Evolutionary conservation across 2,797 vertebrate species (phyloP), one percentile per base, ranked within the genome.

Genomic region (Pipistrellus nathusii): DNA sequence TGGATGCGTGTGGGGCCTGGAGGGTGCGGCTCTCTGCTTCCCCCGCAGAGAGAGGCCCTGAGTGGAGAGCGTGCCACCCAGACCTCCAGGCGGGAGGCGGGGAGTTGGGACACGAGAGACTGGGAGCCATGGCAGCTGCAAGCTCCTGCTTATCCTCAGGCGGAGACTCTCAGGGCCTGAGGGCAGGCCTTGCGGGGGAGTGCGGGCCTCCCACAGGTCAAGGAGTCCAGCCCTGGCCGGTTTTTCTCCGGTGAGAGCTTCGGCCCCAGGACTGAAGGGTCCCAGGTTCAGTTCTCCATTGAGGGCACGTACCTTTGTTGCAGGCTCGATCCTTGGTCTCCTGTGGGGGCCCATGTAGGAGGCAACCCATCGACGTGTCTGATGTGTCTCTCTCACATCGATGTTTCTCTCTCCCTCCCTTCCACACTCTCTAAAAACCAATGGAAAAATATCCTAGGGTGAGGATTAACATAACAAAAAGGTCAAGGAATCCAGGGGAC

Each of bases 181-280:
- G 15, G 12, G 2, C 25, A 12, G 46, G 30, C 18, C 51, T 21
- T 12, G 5, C 8, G 8, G 32, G 2, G 3, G 2, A 2, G 0
- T 8, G 11, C 0, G 38, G 21, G 38, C 27, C 12, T 89, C 53
- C 41, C 18, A 68, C 18, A 14, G 13, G 3, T 21, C 78, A 92
- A 71, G 53, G 32, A n/a, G 32, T 38, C 27, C 10, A 64, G 44
- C 4, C 4, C 55, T 57, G 55, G 55, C 55, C 23, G 23, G 55
- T 25, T 57, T 57, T 57, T 5, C 23, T 25, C 55, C 25, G 11
- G 57, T 27, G 5, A 59, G 57, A 59, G 25, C 57, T 5, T 25
- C 23, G 10, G 23, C 57, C 23, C 57, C 57, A 59, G 57, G 55
- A 27, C 57, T 4, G 57, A 13, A 59, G 57, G 5, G 25, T 4